Evolutionary conservation across 2,113 vertebrate genomes (phyloP).

Genomic region (Oreocharis arfaki): DNA sequence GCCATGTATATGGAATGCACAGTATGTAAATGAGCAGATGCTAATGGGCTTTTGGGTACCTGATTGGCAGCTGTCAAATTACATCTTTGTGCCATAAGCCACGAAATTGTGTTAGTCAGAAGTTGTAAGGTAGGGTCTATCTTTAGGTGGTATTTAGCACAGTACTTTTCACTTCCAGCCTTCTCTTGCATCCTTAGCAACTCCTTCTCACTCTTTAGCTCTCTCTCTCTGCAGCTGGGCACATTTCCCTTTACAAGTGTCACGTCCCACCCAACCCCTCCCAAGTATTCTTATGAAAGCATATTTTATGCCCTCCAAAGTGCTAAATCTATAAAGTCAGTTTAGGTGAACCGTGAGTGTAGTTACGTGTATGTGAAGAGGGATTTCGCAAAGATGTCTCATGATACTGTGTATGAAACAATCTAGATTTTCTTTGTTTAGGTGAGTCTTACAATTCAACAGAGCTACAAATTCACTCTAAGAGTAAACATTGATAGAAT

Average conservation of each 20-base stretch:
- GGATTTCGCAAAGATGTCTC: not conserved
- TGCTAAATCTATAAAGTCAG: not conserved
- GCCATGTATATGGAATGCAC: accelerated
- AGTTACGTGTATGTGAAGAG: not conserved
- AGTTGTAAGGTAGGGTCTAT: not conserved
- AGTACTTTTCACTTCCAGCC: not conserved
- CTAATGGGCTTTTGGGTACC: not conserved
- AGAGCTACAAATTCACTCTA: not conserved
- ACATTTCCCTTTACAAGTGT: not conserved
- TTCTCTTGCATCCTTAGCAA: accelerated
- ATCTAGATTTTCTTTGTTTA: not conserved
- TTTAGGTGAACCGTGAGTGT: not conserved
- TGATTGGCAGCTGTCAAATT: not conserved
- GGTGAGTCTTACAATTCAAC: not conserved
- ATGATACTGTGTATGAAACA: not conserved
- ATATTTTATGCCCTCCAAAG: not conserved
- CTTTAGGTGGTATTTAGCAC: not conserved
- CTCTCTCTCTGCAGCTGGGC: not conserved
- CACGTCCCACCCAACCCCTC: not conserved
- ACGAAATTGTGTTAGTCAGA: accelerated
- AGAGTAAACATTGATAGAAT: not conserved
- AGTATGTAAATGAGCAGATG: not conserved
- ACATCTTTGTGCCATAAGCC: not conserved
- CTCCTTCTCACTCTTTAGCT: not conserved
- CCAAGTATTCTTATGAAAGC: not conserved